Base-by-base conservation (phyloP, 2,888 invertebrate genomes). In the Diloba caeruleocephala region DNA sequence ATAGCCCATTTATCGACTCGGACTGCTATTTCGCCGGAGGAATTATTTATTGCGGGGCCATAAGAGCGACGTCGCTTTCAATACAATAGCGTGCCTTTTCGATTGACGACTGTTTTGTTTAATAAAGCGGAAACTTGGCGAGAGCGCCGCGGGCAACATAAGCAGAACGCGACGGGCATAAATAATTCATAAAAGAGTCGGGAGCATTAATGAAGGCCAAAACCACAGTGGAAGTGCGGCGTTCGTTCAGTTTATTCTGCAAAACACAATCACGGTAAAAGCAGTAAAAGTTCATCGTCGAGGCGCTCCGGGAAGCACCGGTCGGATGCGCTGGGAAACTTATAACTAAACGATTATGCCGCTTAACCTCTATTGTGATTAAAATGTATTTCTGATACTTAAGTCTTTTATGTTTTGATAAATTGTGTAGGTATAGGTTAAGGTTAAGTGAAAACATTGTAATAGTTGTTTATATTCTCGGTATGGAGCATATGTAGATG, bases 1-100 rank as follows among this genome's bases (percentile, higher is more conserved):
- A 91, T 90, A 90, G 90, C 80, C 89, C 89, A 85, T 90, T 91
- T 90, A 90, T 91, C 88, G 89, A 89, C 78, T 88, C 78, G 76
- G n/a, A 69, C 84, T 86, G 85, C 88, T 87, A 88, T 90, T 89
- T 86, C 85, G 76, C 81, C 74, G 75, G 74, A 81, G 84, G 89
- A 90, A 90, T 91, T 88, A 92, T 92, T 91, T 91, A 91, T 92
- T 86, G 79, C 76, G 79, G 77, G 74, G 81, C 88, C 85, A 83
- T 87, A 85, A 87, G 84, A 86, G 83, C 84, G 42, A 84, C 79
- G 81, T 79, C 81, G 85, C 82, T 86, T 85, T 84, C 84, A 85
- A 89, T 90, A 89, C 87, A 89, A 89, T 89, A 79, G 81, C 78
- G 78, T 78, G 82, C 82, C 78, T 78, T 84, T 79, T 78, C 80